phyloP scores from a whole-genome alignment of 2,888 invertebrate genomes.

The Thymelicus lineola region DNA sequence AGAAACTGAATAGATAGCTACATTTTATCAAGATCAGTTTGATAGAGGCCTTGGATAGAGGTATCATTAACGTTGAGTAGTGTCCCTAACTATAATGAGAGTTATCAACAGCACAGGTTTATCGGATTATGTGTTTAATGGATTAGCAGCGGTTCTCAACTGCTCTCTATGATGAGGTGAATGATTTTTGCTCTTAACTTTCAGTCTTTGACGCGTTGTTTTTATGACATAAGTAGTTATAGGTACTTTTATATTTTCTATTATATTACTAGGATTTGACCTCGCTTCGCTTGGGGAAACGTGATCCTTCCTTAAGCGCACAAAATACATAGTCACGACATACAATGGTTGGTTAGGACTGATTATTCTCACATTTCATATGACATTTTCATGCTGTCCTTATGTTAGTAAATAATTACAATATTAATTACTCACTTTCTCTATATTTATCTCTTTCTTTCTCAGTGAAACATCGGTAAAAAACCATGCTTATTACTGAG shows the following conservation, averaged over 20 bases:
- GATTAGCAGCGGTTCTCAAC: conserved; percentile 11
- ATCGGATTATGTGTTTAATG: conserved; percentile 4
- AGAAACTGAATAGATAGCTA: conserved; percentile 9
- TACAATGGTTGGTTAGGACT: too few relatives aligned
- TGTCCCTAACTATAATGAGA: conserved; percentile 1
- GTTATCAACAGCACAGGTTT: conserved; percentile 8
- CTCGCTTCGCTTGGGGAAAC: too few relatives aligned
- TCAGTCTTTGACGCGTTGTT: not conserved
- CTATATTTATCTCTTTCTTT: too few relatives aligned
- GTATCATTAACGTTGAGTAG: conserved; percentile 5
- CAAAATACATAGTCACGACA: too few relatives aligned
- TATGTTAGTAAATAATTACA: too few relatives aligned
- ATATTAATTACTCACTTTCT: too few relatives aligned
- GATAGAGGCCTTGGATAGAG: conserved; percentile 5
- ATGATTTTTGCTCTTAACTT: conserved; percentile 13
- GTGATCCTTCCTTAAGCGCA: too few relatives aligned
- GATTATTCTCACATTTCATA: too few relatives aligned
- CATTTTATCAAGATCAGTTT: conserved; percentile 12
- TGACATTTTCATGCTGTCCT: too few relatives aligned
- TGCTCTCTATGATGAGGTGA: conserved; percentile 10
- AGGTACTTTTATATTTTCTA: too few relatives aligned
- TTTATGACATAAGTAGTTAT: too few relatives aligned
- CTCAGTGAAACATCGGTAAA: not conserved
- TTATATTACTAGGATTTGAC: too few relatives aligned
- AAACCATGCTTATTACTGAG: not conserved